Conservation (phyloP, 2,888 invertebrate species). For the Digitonthophagus gazella region DNA sequence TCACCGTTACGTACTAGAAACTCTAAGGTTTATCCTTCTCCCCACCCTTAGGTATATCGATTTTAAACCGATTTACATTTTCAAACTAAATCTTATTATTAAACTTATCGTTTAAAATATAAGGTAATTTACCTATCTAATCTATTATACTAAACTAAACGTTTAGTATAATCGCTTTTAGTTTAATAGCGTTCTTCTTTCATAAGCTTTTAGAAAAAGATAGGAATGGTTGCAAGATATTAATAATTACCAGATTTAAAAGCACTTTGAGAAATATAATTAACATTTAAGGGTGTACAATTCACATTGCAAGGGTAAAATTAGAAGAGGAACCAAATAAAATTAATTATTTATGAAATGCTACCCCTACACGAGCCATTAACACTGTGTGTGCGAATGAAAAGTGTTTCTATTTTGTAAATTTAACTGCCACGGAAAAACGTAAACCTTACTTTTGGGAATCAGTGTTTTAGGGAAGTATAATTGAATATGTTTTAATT, state of each 20-base stretch:
- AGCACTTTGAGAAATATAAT: not conserved
- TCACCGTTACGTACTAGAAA: not conserved
- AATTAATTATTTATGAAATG: not conserved
- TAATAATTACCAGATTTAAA: too few relatives aligned
- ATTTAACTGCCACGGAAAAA: not conserved
- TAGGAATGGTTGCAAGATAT: too few relatives aligned
- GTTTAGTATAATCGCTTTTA: not conserved
- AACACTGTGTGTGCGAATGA: not conserved
- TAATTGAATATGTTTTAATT: not conserved
- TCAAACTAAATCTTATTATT: not conserved
- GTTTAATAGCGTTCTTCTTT: not conserved
- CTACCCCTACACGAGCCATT: not conserved
- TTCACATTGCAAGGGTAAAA: not conserved
- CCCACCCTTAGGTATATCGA: not conserved
- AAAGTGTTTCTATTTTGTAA: not conserved
- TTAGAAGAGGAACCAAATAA: not conserved
- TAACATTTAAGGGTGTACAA: not conserved
- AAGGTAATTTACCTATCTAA: too few relatives aligned
- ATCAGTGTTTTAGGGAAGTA: not conserved
- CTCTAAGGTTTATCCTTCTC: not conserved
- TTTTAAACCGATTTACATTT: not conserved
- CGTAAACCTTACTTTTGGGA: too few relatives aligned
- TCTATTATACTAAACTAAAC: too few relatives aligned
- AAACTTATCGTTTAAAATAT: too few relatives aligned
- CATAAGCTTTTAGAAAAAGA: not conserved